Conservation (phyloP, 2,888 invertebrate genomes). For the Hirtodrosophila confusa region DNA sequence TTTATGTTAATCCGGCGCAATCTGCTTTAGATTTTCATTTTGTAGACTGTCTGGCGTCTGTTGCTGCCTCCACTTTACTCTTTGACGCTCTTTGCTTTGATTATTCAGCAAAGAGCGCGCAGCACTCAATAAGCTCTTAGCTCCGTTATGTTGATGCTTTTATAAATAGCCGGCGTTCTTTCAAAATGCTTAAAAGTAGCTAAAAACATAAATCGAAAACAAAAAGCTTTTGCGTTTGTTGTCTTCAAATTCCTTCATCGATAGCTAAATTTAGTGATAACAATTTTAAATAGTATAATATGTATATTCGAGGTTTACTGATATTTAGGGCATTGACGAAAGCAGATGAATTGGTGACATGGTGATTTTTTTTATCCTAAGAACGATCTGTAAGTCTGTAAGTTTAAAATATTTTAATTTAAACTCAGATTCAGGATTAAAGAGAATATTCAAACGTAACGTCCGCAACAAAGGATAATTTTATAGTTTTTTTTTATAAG, state of each 20-base stretch:
- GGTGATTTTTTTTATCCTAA: no score
- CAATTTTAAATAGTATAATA: constrained; percentile 1
- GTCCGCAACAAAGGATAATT: no score
- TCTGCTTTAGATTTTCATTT: constrained; percentile 26
- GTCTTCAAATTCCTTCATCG: no score
- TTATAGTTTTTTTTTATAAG: no score
- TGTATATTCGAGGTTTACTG: no score
- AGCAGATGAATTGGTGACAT: no score
- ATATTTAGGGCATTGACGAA: no score
- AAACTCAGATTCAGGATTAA: no score
- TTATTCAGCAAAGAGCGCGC: constrained; percentile 1
- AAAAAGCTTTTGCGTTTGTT: background rate
- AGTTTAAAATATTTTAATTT: no score
- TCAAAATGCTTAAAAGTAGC: constrained; percentile 19
- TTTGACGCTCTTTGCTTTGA: constrained; percentile 11
- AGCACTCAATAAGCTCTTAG: constrained; percentile 4
- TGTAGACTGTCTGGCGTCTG: constrained; percentile 63
- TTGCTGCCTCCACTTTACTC: constrained; percentile 8
- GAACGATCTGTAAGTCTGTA: no score
- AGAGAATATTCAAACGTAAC: no score
- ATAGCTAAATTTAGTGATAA: constrained; percentile 9
- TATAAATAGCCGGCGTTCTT: constrained; percentile 45
- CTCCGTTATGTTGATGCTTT: constrained; percentile 27
- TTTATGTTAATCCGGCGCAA: constrained; percentile 38
- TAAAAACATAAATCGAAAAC: background rate